A percentile compares a stretch with the other conserved stretches of the same genome.
Evolutionary conservation across 2,113 vertebrate species (phyloP).

Genomic region (Balaeniceps rex): DNA sequence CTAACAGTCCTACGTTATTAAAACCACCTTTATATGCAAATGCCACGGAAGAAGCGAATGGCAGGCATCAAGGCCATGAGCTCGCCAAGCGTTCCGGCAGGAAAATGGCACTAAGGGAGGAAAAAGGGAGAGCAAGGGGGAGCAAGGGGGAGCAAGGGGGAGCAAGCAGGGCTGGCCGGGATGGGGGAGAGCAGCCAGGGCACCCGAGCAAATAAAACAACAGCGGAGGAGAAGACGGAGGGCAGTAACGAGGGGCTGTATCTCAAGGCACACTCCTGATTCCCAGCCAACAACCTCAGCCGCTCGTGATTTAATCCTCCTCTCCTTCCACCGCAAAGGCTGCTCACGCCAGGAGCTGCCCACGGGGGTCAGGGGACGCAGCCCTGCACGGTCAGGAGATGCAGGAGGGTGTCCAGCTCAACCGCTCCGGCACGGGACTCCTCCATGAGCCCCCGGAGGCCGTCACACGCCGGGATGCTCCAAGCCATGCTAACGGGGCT

Average conservation of each 20-base stretch:
- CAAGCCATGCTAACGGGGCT: neutral
- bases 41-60: rapidly evolving
- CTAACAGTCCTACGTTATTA: neutral
- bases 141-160: neutral
- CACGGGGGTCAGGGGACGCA: rapidly evolving
- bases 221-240: neutral
- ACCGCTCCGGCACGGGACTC: rapidly evolving
- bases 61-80: neutral
- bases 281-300: neutral
- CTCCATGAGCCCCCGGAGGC: neutral
- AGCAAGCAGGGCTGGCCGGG: neutral
- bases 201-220: neutral
- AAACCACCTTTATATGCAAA: constrained; percentile 26
- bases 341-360: neutral
- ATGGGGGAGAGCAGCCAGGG: neutral
- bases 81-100: rapidly evolving
- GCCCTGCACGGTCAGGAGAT: neutral
- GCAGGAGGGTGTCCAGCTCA: neutral
- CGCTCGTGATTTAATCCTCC: neutral
- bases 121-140: neutral
- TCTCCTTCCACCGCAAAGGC: neutral
- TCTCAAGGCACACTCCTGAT: neutral
- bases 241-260: neutral
- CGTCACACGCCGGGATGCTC: neutral
- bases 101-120: neutral